phyloP scores from a whole-genome alignment of 2,113 vertebrate species.

The Halichoeres trimaculatus region DNA sequence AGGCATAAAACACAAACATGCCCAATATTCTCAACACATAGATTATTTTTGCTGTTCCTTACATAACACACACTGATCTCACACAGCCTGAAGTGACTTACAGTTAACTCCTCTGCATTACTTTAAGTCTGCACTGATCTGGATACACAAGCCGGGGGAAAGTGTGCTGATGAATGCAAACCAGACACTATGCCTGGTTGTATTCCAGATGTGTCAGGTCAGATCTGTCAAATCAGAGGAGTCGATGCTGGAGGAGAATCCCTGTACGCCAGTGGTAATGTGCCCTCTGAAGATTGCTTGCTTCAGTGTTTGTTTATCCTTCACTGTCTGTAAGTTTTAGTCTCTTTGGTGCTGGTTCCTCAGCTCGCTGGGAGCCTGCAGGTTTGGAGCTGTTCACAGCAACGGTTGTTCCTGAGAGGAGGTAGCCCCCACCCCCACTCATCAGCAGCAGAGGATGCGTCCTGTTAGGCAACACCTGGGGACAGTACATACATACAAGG shows the following conservation, averaged over 20 bases:
- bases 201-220: conserved; percentile 49
- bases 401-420: conserved; percentile 93
- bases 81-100: background rate
- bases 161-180: conserved; percentile 47
- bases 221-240: conserved; percentile 27
- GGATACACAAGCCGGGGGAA: conserved; percentile 26
- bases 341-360: conserved; percentile 90
- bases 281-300: conserved; percentile 22
- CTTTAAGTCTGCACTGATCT: conserved; percentile 37
- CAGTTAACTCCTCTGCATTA: conserved; percentile 12
- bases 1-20: conserved; percentile 19
- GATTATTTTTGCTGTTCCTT: conserved; percentile 33
- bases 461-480: conserved; percentile 93
- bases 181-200: conserved; percentile 28
- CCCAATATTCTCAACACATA: conserved; percentile 26
- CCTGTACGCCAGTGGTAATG: background rate
- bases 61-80: conserved; percentile 29
- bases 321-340: conserved; percentile 84
- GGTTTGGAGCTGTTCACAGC: conserved; percentile 73
- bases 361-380: conserved; percentile 62
- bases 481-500: conserved; percentile 30
- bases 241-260: conserved; percentile 7
- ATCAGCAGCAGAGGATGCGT: conserved; percentile 94
- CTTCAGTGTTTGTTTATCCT: conserved; percentile 63
- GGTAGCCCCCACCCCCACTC: conserved; percentile 94